These are phyloP conservation scores for Loriculus beryllinus DNA, from an alignment of 2,797 vertebrate species.

Conservation along the genomic window DNA sequence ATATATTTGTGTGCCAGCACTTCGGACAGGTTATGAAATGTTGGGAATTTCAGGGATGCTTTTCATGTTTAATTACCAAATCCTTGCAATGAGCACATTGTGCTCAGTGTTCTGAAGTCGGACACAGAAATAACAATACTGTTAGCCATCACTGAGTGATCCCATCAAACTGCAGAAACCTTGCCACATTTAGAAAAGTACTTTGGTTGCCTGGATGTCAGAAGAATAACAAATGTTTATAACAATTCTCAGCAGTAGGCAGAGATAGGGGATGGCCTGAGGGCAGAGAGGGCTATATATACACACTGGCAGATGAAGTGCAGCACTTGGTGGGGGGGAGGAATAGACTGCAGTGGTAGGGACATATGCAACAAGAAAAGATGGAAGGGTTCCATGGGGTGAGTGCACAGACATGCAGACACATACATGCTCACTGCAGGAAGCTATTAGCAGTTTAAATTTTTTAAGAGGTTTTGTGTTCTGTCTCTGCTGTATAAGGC, in stretches of 20 bases:
- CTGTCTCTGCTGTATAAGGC: not conserved
- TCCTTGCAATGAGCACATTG: not conserved
- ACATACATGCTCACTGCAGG: not conserved
- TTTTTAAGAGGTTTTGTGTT: not conserved
- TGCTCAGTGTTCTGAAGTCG: not conserved
- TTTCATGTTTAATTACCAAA: slow-evolving; percentile 56
- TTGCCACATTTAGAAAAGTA: slow-evolving; percentile 35
- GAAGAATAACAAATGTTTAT: slow-evolving; percentile 70
- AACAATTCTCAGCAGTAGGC: slow-evolving; percentile 57
- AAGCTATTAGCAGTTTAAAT: not conserved
- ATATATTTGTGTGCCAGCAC: not conserved
- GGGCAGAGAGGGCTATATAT: slow-evolving; percentile 44
- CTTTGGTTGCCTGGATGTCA: slow-evolving; percentile 54
- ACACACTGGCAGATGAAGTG: slow-evolving; percentile 29
- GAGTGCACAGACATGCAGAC: not conserved
- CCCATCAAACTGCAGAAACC: slow-evolving; percentile 38
- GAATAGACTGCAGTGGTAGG: not conserved
- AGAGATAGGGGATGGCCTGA: slow-evolving; percentile 46
- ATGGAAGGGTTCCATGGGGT: not conserved
- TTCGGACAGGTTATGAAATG: slow-evolving; percentile 30
- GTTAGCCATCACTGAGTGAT: slow-evolving; percentile 6
- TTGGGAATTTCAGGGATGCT: slow-evolving; percentile 29
- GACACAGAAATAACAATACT: not conserved
- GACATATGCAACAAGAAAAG: not conserved
- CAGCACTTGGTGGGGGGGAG: not conserved